Conservation (phyloP, 2,797 vertebrate species). For the Gymnodraco acuticeps region DNA sequence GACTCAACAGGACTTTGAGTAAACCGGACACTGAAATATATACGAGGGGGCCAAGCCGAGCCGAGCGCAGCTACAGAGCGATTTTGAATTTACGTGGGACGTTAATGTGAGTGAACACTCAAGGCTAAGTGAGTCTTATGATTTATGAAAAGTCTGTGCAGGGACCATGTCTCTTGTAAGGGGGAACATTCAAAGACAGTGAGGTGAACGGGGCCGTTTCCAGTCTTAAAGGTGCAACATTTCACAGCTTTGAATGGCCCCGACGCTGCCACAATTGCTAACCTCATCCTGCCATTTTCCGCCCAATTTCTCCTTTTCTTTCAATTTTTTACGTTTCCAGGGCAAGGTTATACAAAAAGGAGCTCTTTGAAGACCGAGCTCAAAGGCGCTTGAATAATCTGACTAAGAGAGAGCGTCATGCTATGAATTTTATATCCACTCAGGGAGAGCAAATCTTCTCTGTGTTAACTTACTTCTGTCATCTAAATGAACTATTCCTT, state of each 20-base stretch:
- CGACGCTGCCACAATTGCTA: conserved; percentile 44
- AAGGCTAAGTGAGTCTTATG: conserved; percentile 63
- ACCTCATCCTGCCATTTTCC: conserved; percentile 68
- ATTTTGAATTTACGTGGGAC: conserved; percentile 62
- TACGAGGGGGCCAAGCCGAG: conserved; percentile 31
- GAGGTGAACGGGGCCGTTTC: conserved; percentile 51
- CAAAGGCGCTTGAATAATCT: conserved; percentile 76
- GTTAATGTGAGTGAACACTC: conserved; percentile 72
- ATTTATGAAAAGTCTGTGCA: conserved; percentile 67
- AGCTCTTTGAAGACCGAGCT: conserved; percentile 81
- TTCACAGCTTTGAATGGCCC: conserved; percentile 20
- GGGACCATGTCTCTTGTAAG: conserved; percentile 55
- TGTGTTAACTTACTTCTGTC: conserved; percentile 79
- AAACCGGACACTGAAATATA: conserved; percentile 59
- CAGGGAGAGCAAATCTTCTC: conserved; percentile 77
- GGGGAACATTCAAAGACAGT: conserved; percentile 58
- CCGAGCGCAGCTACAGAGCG: conserved; percentile 27
- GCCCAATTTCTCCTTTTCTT: conserved; percentile 62
- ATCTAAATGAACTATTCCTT: conserved; percentile 79
- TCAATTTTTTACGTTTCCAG: conserved; percentile 68
- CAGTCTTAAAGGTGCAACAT: conserved; percentile 34
- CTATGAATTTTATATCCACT: conserved; percentile 81
- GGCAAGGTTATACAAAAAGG: conserved; percentile 73
- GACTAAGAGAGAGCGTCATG: conserved; percentile 73
- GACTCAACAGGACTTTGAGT: conserved; percentile 66